phyloP scores from a whole-genome alignment of 2,888 invertebrate species.

The Cyaniris semiargus region DNA sequence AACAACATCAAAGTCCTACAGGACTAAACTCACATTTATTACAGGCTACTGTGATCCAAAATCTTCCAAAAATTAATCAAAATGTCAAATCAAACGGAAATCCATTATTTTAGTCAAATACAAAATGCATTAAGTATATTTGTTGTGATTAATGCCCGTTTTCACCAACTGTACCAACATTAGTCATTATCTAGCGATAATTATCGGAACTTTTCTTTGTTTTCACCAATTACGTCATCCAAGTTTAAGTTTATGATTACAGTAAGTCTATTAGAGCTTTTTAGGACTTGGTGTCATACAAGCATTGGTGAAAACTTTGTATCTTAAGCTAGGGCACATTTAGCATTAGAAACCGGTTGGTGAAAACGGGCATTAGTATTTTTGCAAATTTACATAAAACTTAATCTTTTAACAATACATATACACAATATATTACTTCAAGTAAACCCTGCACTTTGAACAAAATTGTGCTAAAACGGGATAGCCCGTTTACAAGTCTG shows the following conservation, averaged over 20 bases:
- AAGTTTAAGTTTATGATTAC: too few relatives aligned
- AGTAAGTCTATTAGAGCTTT: too few relatives aligned
- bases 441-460: not conserved
- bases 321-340: too few relatives aligned
- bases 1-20: slow-evolving; percentile 22
- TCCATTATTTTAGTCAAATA: not conserved
- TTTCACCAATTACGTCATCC: not conserved
- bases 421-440: not conserved
- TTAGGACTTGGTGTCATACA: too few relatives aligned
- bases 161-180: not conserved
- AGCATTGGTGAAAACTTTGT: too few relatives aligned
- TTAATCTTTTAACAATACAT: slow-evolving; percentile 5
- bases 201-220: too few relatives aligned
- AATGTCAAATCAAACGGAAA: not conserved
- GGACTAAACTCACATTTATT: slow-evolving; percentile 19
- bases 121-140: not conserved
- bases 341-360: too few relatives aligned
- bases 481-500: not conserved
- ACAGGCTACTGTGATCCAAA: not conserved
- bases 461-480: not conserved
- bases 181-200: not conserved
- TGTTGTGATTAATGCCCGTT: not conserved
- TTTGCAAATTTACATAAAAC: not conserved
- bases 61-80: not conserved
- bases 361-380: not conserved